Conservation (phyloP, 2,888 invertebrate genomes). For the Calameuta filiformis region DNA sequence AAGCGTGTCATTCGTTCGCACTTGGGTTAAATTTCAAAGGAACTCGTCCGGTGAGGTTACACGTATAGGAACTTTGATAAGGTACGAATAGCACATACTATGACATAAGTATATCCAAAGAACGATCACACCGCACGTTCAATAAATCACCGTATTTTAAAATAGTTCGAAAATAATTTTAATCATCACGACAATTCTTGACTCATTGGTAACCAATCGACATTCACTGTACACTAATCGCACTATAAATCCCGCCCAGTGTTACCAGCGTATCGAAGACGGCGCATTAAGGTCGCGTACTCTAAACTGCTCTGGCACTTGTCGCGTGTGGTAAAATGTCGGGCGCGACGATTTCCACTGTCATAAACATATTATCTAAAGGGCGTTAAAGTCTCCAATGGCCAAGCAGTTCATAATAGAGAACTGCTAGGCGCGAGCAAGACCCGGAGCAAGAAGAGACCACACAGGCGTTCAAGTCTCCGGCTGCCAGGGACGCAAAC, state of each 20-base stretch:
- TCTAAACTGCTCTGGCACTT: constrained; percentile 5
- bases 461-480: constrained; percentile 51
- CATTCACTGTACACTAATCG: neutral
- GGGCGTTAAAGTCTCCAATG: neutral
- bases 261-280: neutral
- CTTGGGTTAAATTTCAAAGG: neutral
- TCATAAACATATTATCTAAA: neutral
- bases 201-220: neutral
- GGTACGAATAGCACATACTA: neutral
- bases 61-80: neutral
- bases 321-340: constrained; percentile 21
- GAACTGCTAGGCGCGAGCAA: constrained; percentile 19
- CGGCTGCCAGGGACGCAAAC: constrained; percentile 28
- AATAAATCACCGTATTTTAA: neutral
- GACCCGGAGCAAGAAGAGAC: constrained; percentile 31
- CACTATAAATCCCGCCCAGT: neutral
- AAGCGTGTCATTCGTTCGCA: neutral
- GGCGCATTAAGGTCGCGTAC: neutral
- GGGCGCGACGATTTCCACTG: constrained; percentile 15
- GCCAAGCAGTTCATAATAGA: neutral
- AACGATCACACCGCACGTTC: neutral
- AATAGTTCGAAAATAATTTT: neutral
- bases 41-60: neutral
- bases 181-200: neutral
- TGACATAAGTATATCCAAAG: neutral